Base-by-base conservation (phyloP, 2,113 vertebrate species). In the Barbus barbus region DNA sequence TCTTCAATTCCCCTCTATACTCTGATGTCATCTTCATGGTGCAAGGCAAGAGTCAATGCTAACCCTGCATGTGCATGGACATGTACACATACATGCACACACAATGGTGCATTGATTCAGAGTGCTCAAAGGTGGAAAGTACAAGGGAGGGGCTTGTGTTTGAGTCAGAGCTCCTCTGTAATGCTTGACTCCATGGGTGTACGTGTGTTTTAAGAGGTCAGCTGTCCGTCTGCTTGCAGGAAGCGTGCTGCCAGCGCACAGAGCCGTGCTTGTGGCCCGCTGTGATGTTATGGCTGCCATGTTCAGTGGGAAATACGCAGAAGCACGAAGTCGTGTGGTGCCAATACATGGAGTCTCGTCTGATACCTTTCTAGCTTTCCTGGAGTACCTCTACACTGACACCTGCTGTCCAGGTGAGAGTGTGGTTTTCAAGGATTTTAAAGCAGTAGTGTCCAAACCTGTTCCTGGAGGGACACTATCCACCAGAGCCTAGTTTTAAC, bases 271-370 rank as follows among this genome's bases (percentile, higher is more conserved):
- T 86, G 96, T 97, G 78, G 97, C 97, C 4, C 97, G 97, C 69
- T 99, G 97, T 83, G 96, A 98, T 51, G 97, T 99, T 82, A 98
- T 99, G 98, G 97, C 98, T 1, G 97, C 97, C 88, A 98, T 99
- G 97, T 98, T 99, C 89, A 99, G 96, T 24, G 98, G 97, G 12
- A 98, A 96, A 87, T 99, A 98, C 26, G 94, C 97, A 22, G 98
- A 99, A 94, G 96, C 97, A 20, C 96, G 95, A 44, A 97, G 95
- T 44, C 74, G 96, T 82, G 95, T 97, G 89, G 95, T 99, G 90
- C 97, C 98, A 44, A 97, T 99, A 69, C 94, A 98, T 0, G 97
- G 97, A 0, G 96, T 98, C 89, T 98, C 97, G 89, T 98, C 97
- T 46, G 97, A 99, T 85, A 98, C 97, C 74, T 99, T 99, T 91